Base-by-base conservation (phyloP, 2,888 invertebrate genomes). In the Nebria salina region DNA sequence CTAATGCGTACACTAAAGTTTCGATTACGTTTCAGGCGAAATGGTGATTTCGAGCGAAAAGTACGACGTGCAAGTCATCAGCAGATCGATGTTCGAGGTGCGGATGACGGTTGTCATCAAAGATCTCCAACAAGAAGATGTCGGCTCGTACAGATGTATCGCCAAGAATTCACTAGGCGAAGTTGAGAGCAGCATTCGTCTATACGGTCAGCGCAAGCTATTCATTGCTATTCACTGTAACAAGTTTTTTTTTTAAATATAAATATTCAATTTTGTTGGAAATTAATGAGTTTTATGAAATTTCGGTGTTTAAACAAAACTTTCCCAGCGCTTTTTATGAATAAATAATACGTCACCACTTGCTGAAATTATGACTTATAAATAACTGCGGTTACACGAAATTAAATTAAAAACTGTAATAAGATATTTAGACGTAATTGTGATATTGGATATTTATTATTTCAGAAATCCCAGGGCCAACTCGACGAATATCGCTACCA, bases 81-180 rank as follows among this genome's bases (percentile, higher is more conserved):
- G 91, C 79, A 92, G 93, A 87, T 95, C 95, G 78, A 91, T 93
- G 83, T 97, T 96, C 88, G 96, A 96, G 89, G 94, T 94, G 66
- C 93, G 93, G 85, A 96, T 97, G 96, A 91, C 92, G 73, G 91
- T 97, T 85, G 94, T 93, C 77, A 94, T 97, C 84, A 91, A 94
- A 72, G 92, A 92, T 85, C 91, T 97, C 84, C 93, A 94, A 83
- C 90, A 92, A 82, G 91, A 92, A 65, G 96, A 96, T 87, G 93
- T 95, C 9, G 96, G 97, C 41, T 94, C 94, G 0, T 97, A 97
- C 89, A 91, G 93, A 77, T 97, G 97, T 87, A 94, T 96, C 82
- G 96, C 96, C 42, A 95, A 96, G 88, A 96, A 96, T 89, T 95
- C 95, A 0, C 91, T 97, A 2, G 97, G 97, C 0, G 96, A 96